phyloP scores from a whole-genome alignment of 2,113 vertebrate genomes.

The Lampris incognitus region DNA sequence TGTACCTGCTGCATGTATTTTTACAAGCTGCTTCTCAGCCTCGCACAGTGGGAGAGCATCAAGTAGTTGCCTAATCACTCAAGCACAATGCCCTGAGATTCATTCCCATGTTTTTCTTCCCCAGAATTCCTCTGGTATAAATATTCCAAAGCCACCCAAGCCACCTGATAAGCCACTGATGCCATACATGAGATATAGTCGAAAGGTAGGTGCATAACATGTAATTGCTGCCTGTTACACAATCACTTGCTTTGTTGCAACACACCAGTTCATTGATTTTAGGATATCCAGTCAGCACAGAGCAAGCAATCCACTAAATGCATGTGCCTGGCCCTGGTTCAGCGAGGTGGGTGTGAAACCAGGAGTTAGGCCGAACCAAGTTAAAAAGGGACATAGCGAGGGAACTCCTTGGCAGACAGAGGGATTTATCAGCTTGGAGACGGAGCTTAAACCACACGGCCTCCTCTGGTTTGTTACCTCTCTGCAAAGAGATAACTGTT shows the following conservation, averaged over 20 bases:
- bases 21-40: slow-evolving; percentile 1
- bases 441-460: slow-evolving; percentile 78
- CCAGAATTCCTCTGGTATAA: slow-evolving; percentile 98
- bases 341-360: slow-evolving; percentile 55
- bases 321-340: slow-evolving; percentile 19
- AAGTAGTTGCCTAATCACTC: neutral
- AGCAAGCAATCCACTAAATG: slow-evolving; percentile 19
- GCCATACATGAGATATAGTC: slow-evolving; percentile 99
- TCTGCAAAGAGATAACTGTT: slow-evolving; percentile 78
- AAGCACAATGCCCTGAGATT: slow-evolving; percentile 26
- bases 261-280: slow-evolving; percentile 44
- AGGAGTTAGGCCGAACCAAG: slow-evolving; percentile 31
- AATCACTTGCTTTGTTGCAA: slow-evolving; percentile 54
- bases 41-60: neutral
- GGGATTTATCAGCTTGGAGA: slow-evolving; percentile 67
- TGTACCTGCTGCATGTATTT: slow-evolving; percentile 1
- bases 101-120: slow-evolving; percentile 31
- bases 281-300: slow-evolving; percentile 31
- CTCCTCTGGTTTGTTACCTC: slow-evolving; percentile 82
- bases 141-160: slow-evolving; percentile 98
- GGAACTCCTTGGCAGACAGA: slow-evolving; percentile 35
- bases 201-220: slow-evolving; percentile 88
- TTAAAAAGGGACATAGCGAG: slow-evolving; percentile 23
- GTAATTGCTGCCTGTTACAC: slow-evolving; percentile 32
- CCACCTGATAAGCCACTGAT: slow-evolving; percentile 99